A percentile compares a stretch with the other conserved stretches of the same genome.
Evolutionary conservation across 2,113 vertebrate genomes (phyloP).

Genomic region (human): GRCh38 chr2:32384001-32384500

Average conservation of each 20-base stretch:
- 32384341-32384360: not conserved
- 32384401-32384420: conserved; percentile 43
- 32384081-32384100: not conserved
- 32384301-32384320: not conserved
- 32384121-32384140: not conserved
- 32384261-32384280: not conserved
- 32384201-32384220: not conserved
- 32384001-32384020: not conserved
- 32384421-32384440: not conserved
- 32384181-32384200: not conserved
- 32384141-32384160: not conserved
- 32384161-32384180: not conserved
- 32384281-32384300: not conserved
- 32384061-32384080: not conserved
- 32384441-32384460: not conserved
- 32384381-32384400: not conserved
- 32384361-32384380: not conserved
- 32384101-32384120: not conserved
- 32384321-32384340: not conserved
- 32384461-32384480: not conserved
- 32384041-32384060: not conserved
- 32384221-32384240: not conserved
- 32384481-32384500: not conserved
- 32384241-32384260: not conserved
- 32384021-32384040: not conserved